Base-by-base conservation (phyloP, 2,797 vertebrate genomes). In the Bradypodion ventrale region DNA sequence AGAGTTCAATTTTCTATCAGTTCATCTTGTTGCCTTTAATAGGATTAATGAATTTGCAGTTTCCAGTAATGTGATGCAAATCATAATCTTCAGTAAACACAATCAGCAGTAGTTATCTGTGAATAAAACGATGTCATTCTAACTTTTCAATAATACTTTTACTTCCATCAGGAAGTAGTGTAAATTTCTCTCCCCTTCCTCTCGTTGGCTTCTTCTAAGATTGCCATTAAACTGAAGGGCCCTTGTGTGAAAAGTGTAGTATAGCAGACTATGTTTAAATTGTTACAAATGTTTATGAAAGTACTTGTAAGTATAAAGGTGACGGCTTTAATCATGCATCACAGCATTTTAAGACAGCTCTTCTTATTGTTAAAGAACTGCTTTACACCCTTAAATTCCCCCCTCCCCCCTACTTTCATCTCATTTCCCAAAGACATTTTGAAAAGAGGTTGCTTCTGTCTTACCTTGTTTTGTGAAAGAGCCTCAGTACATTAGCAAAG, bases 341-440 rank as follows among this genome's bases (percentile, higher is more conserved):
- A 87, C 85, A 89, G 88, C 63, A 80, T 68, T 0, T 93, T 92
- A 92, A 92, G 88, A 90, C 83, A 91, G 90, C 85, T 86, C 82
- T 92, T 85, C 86, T 70, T 89, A 94, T 92, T 93, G 90, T 92
- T 91, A 83, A 90, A 87, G 85, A 91, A 87, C 80, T 92, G 62
- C 82, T 93, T 91, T 91, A 66, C 69, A 88, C 88, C 89, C 5
- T 0, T 73, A 82, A 76, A 70, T 82, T 85, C 73, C 89, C 84
- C 60, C 87, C 77, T 90, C 32, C 85, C 81, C 83, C 65, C 77
- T 80, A 83, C 88, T 93, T 90, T 91, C 91, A 88, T 90, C 86
- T 93, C 89, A 94, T 94, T 94, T 94, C 90, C 88, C 89, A 92
- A 83, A 94, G 89, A 78, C 77, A 87, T 87, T 92, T 92, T 92